Percentiles rank a stretch among this genome's conserved stretches.
Conservation (phyloP, 2,797 vertebrate genomes). For the Cephalopachus bancanus region DNA sequence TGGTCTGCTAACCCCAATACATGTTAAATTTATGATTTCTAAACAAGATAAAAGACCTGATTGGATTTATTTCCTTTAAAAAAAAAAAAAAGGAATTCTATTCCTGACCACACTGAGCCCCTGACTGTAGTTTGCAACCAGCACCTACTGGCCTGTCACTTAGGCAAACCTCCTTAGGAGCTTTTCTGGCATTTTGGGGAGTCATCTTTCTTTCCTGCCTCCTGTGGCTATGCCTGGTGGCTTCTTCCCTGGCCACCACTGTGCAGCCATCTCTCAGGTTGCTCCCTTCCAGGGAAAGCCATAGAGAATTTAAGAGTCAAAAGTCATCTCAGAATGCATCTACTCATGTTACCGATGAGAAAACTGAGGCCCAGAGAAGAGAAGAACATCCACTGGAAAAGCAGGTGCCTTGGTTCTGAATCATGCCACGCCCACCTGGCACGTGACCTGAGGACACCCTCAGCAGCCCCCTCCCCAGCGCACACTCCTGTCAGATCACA, state of each 20-base stretch:
- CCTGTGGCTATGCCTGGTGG: background rate
- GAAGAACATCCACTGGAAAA: background rate
- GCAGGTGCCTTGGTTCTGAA: background rate
- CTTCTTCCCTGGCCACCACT: background rate
- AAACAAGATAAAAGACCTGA: conserved; percentile 82
- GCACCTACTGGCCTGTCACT: background rate
- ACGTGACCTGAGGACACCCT: background rate
- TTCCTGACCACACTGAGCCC: conserved; percentile 53
- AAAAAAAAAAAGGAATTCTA: conserved; percentile 37
- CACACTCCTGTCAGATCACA: background rate
- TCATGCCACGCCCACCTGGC: too few relatives aligned
- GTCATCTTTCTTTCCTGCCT: background rate
- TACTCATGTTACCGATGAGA: conserved; percentile 8
- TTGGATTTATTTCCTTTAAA: conserved; percentile 80
- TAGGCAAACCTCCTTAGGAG: background rate
- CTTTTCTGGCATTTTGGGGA: background rate
- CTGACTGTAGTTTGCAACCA: conserved; percentile 25
- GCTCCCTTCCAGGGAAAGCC: conserved; percentile 3
- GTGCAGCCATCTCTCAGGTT: background rate
- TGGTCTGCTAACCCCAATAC: conserved; percentile 82
- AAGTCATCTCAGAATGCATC: conserved; percentile 24
- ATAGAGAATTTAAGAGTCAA: background rate
- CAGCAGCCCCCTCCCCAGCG: background rate
- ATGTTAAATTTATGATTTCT: conserved; percentile 85
- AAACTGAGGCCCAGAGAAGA: conserved; percentile 21